phyloP scores from a whole-genome alignment of 2,113 vertebrate species.

The Spea multiplicata region DNA sequence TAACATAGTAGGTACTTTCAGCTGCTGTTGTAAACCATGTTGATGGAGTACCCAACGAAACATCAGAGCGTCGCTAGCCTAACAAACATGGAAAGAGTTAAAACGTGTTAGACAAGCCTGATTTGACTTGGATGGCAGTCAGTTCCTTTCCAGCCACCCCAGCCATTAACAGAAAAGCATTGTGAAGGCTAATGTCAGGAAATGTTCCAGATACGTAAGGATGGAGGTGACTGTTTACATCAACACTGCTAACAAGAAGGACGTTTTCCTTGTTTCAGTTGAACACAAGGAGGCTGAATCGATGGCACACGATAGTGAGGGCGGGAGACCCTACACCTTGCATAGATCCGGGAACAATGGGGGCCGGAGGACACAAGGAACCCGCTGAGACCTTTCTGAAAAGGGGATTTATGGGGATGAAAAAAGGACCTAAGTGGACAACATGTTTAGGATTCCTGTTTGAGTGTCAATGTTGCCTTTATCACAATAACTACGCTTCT shows the following conservation, averaged over 20 bases:
- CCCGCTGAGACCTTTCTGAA: neutral
- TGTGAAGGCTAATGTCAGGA: conserved; percentile 12
- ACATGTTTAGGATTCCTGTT: neutral
- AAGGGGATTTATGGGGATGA: neutral
- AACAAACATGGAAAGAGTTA: neutral
- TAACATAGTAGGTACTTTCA: too few species aligned
- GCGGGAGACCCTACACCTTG: neutral
- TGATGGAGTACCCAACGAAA: too few species aligned
- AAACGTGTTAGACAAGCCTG: neutral
- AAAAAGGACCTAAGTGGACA: neutral
- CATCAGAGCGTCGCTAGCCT: too few species aligned
- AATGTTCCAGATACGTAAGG: neutral
- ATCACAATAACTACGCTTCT: too few species aligned
- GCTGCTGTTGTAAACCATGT: too few species aligned
- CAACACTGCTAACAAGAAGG: conserved; percentile 8
- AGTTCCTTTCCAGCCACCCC: neutral
- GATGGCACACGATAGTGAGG: neutral
- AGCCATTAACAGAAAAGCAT: neutral
- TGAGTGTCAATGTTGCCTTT: too few species aligned
- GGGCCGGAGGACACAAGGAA: neutral
- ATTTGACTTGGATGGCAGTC: neutral
- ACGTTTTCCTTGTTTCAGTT: conserved; percentile 6
- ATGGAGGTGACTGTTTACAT: conserved; percentile 5
- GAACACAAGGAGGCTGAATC: neutral
- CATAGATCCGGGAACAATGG: neutral